Percentiles rank a stretch among this genome's conserved stretches.
These are phyloP conservation scores for Lota lota DNA, from an alignment of 2,113 vertebrate species.

Conservation along the genomic window DNA sequence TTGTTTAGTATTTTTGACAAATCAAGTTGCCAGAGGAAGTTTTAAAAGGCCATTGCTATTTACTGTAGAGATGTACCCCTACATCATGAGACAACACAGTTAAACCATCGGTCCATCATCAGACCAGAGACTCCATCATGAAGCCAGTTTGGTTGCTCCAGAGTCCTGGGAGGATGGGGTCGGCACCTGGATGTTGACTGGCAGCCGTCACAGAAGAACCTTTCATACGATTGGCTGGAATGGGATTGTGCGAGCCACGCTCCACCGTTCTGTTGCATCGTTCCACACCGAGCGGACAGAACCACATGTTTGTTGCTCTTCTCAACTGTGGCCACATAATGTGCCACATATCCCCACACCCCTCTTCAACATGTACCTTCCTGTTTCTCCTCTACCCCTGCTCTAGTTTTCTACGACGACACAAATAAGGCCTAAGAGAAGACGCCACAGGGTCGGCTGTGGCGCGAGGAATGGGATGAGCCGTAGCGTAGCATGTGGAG, in stretches of 20 bases:
- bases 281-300: constrained; percentile 50
- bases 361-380: not conserved
- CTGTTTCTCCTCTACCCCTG: not conserved
- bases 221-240: not conserved
- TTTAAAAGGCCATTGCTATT: not conserved
- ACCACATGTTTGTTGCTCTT: constrained; percentile 40
- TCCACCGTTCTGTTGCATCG: constrained; percentile 56
- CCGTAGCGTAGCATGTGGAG: constrained; percentile 27
- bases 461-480: constrained; percentile 64
- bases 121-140: not conserved
- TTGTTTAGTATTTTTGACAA: not conserved
- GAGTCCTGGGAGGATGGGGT: not conserved
- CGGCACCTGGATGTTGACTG: not conserved
- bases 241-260: constrained; percentile 49
- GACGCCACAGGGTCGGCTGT: constrained; percentile 20
- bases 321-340: too few species aligned
- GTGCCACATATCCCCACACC: too few species aligned
- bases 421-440: not conserved
- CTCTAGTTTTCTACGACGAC: not conserved
- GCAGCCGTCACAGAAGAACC: constrained; percentile 44
- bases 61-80: not conserved
- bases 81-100: not conserved
- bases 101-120: not conserved
- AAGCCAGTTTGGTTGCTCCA: constrained; percentile 24
- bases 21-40: not conserved